A percentile compares a stretch with the other conserved stretches of the same genome.
Conservation (phyloP, 53 echinoderm and acorn worm genomes). For the Antedon mediterranea region DNA sequence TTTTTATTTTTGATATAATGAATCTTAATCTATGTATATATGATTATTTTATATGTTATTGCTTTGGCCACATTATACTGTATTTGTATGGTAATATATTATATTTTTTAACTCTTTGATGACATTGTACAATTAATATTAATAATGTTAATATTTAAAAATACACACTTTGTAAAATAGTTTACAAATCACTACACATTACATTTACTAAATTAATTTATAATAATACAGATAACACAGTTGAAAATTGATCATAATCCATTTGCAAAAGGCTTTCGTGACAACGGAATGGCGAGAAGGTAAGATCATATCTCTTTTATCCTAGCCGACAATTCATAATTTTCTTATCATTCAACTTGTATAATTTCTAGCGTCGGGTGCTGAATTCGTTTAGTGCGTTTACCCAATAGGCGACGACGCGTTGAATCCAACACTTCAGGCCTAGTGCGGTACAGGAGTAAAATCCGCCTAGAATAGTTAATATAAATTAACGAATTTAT, state of each 20-base stretch:
- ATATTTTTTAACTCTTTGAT: too few relatives aligned
- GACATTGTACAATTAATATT: too few relatives aligned
- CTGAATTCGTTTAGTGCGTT: background rate
- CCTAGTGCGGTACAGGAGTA: background rate
- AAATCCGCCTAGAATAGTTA: background rate
- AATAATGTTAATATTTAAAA: too few relatives aligned
- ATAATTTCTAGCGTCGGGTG: background rate
- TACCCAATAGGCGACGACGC: background rate
- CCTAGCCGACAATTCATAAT: background rate
- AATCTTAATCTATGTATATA: too few relatives aligned
- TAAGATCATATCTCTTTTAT: slow-evolving; percentile 11
- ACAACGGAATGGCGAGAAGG: slow-evolving; percentile 98
- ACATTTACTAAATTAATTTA: background rate
- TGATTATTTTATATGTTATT: too few relatives aligned
- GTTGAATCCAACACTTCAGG: too few relatives aligned
- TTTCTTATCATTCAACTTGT: background rate
- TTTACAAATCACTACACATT: too few relatives aligned
- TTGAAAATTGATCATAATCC: slow-evolving; percentile 98
- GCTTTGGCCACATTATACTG: too few relatives aligned
- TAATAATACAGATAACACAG: slow-evolving; percentile 70
- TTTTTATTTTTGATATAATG: too few relatives aligned
- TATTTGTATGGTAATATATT: too few relatives aligned
- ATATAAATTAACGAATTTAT: background rate
- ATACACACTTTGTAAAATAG: too few relatives aligned
- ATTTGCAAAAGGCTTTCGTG: slow-evolving; percentile 94